These are phyloP conservation scores for Sandelia bainsii DNA, from an alignment of 2,797 vertebrate species.

Conservation along the genomic window DNA sequence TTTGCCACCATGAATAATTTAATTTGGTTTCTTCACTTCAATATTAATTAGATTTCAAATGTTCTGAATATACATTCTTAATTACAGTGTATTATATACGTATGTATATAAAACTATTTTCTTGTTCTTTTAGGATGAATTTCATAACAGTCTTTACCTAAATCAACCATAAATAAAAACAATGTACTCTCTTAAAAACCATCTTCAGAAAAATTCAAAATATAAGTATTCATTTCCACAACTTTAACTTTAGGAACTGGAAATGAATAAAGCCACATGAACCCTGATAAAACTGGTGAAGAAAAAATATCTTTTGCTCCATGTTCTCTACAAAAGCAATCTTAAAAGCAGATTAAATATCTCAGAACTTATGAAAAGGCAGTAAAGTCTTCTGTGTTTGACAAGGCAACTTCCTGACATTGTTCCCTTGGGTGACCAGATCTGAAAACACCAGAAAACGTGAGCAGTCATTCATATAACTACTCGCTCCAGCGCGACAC, in stretches of 20 bases:
- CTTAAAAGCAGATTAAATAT: slow-evolving; percentile 4
- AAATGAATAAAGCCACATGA: background rate
- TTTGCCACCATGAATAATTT: no score
- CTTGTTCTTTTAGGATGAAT: no score
- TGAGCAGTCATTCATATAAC: slow-evolving; percentile 47
- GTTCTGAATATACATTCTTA: no score
- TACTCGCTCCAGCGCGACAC: slow-evolving; percentile 18
- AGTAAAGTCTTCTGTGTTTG: slow-evolving; percentile 23
- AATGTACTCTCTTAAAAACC: no score
- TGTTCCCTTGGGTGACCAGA: slow-evolving; percentile 40
- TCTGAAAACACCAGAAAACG: slow-evolving; percentile 19
- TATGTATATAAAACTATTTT: no score
- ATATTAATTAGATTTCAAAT: no score
- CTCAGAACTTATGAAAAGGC: slow-evolving; percentile 6
- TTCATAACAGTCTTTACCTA: no score
- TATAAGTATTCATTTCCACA: no score
- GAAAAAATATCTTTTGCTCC: background rate
- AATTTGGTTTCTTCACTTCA: no score
- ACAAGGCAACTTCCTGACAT: slow-evolving; percentile 20
- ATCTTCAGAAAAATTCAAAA: no score
- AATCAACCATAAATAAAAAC: no score
- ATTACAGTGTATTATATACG: no score
- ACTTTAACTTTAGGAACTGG: background rate
- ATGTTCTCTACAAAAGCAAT: slow-evolving; percentile 6
- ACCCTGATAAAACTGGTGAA: background rate